Conservation (phyloP, 2,113 vertebrate species). For the Rhinoptilus africanus region DNA sequence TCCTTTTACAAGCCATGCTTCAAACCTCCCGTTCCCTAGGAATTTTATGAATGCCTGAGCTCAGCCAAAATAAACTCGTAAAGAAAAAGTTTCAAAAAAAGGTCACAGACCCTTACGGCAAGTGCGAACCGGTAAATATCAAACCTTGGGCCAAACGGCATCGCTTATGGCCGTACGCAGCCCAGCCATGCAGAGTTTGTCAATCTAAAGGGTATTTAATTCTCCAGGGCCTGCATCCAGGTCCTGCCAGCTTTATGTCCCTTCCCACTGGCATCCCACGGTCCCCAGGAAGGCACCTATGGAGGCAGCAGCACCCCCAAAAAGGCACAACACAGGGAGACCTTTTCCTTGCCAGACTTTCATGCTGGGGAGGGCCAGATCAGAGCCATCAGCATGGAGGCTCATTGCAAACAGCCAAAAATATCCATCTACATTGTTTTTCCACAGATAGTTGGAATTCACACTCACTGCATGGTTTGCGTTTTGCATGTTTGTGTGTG, state of each 20-base stretch:
- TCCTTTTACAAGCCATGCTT: slow-evolving; percentile 80
- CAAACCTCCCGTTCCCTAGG: slow-evolving; percentile 78
- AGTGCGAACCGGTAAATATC: slow-evolving; percentile 76
- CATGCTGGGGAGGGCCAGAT: background rate
- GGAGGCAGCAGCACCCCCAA: background rate
- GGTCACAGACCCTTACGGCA: slow-evolving; percentile 75
- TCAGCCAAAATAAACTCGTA: slow-evolving; percentile 85
- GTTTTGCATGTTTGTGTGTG: background rate
- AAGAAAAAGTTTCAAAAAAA: slow-evolving; percentile 78
- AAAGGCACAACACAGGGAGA: rapidly evolving
- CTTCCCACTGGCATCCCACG: background rate
- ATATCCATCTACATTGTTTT: background rate
- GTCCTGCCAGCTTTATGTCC: background rate
- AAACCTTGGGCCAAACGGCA: slow-evolving; percentile 11
- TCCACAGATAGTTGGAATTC: background rate
- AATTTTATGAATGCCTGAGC: slow-evolving; percentile 84
- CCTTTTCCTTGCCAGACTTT: background rate
- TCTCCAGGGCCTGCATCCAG: background rate
- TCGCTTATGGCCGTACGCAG: rapidly evolving
- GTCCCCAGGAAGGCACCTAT: background rate
- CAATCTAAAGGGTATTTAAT: background rate
- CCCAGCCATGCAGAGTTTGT: rapidly evolving
- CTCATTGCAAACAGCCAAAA: background rate
- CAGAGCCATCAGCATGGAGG: background rate
- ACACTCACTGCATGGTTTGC: background rate